phyloP scores from a whole-genome alignment of 2,888 invertebrate genomes.

The Pogonocherus hispidulus region DNA sequence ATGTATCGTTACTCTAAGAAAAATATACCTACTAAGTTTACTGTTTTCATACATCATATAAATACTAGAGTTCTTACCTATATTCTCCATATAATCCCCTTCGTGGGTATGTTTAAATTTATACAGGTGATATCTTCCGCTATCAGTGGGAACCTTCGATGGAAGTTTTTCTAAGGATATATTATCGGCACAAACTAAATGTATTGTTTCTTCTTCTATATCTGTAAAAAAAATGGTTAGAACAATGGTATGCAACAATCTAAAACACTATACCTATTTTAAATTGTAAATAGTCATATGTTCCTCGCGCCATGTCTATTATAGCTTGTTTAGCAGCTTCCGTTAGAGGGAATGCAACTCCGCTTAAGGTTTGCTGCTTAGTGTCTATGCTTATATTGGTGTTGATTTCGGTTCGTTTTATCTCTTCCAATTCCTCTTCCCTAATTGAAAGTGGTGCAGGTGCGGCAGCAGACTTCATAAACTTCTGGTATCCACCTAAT shows the following conservation, averaged over 20 bases:
- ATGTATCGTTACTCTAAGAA: no score
- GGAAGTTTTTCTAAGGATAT: conserved; percentile 80
- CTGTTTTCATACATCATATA: no score
- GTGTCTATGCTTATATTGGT: conserved; percentile 86
- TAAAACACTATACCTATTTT: conserved; percentile 23
- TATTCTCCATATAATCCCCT: conserved; percentile 88
- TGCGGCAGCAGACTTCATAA: conserved; percentile 82
- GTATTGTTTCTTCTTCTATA: conserved; percentile 88
- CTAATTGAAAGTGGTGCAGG: conserved; percentile 92
- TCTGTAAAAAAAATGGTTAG: conserved; percentile 70
- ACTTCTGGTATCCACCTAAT: conserved; percentile 84
- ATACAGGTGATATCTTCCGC: conserved; percentile 92
- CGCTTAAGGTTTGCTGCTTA: conserved; percentile 90
- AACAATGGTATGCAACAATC: neutral
- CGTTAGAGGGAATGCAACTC: conserved; percentile 91
- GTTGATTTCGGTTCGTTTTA: conserved; percentile 78
- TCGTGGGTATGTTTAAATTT: conserved; percentile 94
- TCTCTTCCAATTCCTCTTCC: conserved; percentile 87
- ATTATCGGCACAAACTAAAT: conserved; percentile 82
- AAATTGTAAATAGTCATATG: conserved; percentile 78
- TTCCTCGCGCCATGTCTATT: conserved; percentile 78
- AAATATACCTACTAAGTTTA: no score
- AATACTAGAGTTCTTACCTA: conserved; percentile 72
- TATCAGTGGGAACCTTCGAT: conserved; percentile 85
- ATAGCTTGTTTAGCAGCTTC: conserved; percentile 85